Evolutionary conservation across 2,888 invertebrate genomes (phyloP).

Genomic region (Drosophila pegasa): DNA sequence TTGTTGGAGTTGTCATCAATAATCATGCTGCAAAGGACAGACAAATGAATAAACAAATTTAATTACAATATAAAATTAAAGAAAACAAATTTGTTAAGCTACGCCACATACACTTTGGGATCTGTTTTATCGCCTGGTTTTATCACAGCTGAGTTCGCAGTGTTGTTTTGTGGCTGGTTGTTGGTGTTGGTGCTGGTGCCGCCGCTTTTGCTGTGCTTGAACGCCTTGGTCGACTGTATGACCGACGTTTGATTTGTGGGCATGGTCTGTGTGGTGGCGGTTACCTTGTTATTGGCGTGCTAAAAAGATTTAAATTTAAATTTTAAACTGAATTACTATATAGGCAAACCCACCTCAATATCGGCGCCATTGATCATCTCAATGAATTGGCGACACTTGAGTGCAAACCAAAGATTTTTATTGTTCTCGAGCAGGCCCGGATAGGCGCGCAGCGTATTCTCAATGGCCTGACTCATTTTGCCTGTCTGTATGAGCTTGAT

Average conservation of each 20-base stretch:
- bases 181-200: conserved; percentile 55
- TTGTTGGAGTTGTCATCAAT: conserved; percentile 86
- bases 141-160: conserved; percentile 83
- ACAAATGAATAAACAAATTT: background rate
- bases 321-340: background rate
- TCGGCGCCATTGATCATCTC: conserved; percentile 98
- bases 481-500: conserved; percentile 96
- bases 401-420: conserved; percentile 95
- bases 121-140: conserved; percentile 81
- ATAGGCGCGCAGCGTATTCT: conserved; percentile 94
- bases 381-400: conserved; percentile 99
- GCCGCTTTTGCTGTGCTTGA: conserved; percentile 79
- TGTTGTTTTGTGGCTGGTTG: conserved; percentile 67
- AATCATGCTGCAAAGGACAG: conserved; percentile 85
- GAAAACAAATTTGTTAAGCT: background rate
- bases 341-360: conserved; percentile 86
- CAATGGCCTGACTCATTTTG: conserved; percentile 97
- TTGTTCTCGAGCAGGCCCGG: conserved; percentile 97
- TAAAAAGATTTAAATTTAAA: conserved; percentile 6
- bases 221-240: conserved; percentile 90
- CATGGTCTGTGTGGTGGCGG: conserved; percentile 78
- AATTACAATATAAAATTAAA: background rate
- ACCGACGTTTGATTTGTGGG: conserved; percentile 90
- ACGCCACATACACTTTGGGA: conserved; percentile 61
- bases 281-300: conserved; percentile 73